phyloP scores from a whole-genome alignment of 1,140 invertebrate genomes.

The Mercenaria mercenaria region DNA sequence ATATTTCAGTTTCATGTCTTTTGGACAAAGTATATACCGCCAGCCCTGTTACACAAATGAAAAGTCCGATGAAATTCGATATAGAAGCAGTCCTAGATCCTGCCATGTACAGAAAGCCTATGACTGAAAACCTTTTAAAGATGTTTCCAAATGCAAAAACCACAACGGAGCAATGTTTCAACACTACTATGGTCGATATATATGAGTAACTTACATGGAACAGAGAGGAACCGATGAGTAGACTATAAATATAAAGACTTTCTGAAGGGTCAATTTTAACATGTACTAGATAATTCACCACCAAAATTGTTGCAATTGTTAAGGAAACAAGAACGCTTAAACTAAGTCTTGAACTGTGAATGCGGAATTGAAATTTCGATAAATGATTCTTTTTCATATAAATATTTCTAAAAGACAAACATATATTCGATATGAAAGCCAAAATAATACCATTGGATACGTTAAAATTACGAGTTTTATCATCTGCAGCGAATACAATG shows the following conservation, averaged over 20 bases:
- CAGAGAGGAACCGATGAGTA: no score
- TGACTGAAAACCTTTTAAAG: no score
- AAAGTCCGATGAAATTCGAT: no score
- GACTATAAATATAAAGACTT: neutral
- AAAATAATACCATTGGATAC: neutral
- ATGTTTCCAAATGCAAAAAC: neutral
- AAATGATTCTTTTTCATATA: neutral
- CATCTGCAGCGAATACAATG: no score
- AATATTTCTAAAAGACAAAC: neutral
- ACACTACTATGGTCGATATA: neutral
- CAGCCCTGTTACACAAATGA: no score
- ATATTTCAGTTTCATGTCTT: neutral
- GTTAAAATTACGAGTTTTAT: neutral
- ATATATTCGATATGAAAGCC: no score
- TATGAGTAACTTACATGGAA: no score
- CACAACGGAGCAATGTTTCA: neutral
- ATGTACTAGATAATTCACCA: neutral
- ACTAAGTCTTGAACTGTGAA: neutral
- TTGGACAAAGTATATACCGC: neutral
- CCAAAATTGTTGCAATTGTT: neutral
- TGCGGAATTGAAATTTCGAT: neutral
- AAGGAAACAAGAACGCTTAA: neutral
- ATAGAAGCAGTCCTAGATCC: no score
- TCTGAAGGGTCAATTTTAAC: neutral
- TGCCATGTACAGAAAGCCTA: no score